Base-by-base conservation (phyloP, 2,888 invertebrate species). In the Spicauda simplicius region DNA sequence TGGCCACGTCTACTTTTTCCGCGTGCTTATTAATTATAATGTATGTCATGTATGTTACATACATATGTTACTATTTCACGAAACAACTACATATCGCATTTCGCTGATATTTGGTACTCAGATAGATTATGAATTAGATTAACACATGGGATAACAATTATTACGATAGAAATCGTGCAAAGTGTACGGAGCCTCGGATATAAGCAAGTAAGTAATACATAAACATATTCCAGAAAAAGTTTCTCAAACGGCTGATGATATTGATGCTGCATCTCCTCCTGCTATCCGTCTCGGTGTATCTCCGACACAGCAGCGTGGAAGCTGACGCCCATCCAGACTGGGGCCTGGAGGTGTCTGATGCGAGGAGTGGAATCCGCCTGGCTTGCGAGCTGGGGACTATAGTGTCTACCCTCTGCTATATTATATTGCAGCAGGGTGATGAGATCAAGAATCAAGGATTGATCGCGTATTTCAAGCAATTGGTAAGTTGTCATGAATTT, bases 401-500 rank as follows among this genome's bases (percentile, higher is more conserved):
- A 64, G 82, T 96, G 3, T 97, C 98, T 16, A 98, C 99, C 8
- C 85, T 98, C 4, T 96, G 97, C 79, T 99, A 98, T 82, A 95
- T 99, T 6, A 94, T 98, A 69, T 94, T 98, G 70, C 99, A 99
- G 86, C 98, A 99, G 84, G 97, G 98, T 0, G 97, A 97, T 77
- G 99, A 99, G 91, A 96, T 99, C 69, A 96, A 97, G 85, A 98
- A 99, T 84, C 98, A 99, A 84, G 99, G 99, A 5, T 84, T 98
- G 12, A 93, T 95, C 63, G 97, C 97, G 0, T 99, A 98, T 90
- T 90, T 98, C 65, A 97, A 97, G 79, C 99, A 99, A 88, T 94
- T 99, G 95, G 98, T 98, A 87, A 93, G 89, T 72, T 41, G 11
- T 57, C 16, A 45, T 45, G 5, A 25, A n/a, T n/a, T n/a, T n/a